phyloP scores from a whole-genome alignment of 2,888 invertebrate species.

The Eupithecia centaureata region DNA sequence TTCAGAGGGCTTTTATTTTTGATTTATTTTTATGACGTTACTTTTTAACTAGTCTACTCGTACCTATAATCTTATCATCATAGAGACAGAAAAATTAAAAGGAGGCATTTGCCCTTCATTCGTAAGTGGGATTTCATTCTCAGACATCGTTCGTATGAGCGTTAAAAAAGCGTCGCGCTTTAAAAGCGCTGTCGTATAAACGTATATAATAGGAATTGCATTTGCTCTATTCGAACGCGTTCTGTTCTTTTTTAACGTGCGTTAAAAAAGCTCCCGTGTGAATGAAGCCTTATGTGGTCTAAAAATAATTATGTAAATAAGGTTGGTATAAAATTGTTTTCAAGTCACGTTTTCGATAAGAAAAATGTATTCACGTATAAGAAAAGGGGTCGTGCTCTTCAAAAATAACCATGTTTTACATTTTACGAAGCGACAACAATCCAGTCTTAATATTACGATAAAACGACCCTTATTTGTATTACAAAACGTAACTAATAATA shows the following conservation, averaged over 20 bases:
- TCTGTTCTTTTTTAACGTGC: too few species aligned
- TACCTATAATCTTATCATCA: too few species aligned
- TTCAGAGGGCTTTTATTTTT: not conserved
- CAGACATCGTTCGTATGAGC: too few species aligned
- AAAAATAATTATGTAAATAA: too few species aligned
- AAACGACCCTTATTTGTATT: conserved; percentile 44
- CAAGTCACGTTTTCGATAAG: conserved; percentile 5
- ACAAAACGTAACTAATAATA: conserved; percentile 45
- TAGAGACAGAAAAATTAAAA: not conserved
- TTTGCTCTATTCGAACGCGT: too few species aligned
- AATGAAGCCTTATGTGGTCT: too few species aligned
- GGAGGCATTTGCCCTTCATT: not conserved
- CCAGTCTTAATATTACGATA: conserved; percentile 53
- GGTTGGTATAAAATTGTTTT: not conserved
- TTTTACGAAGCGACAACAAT: conserved; percentile 49
- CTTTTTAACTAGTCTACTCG: too few species aligned
- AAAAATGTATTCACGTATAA: not conserved
- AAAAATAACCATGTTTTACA: conserved; percentile 40
- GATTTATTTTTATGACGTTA: too few species aligned
- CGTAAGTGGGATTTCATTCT: not conserved
- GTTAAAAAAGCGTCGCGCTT: too few species aligned
- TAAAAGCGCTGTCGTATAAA: too few species aligned
- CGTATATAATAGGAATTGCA: too few species aligned
- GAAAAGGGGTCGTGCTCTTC: not conserved
- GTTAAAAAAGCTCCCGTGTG: too few species aligned